Percentiles rank a stretch among this genome's conserved stretches.
phyloP scores from a whole-genome alignment of 2,888 invertebrate genomes.

The Chrysopilus asiliformis region DNA sequence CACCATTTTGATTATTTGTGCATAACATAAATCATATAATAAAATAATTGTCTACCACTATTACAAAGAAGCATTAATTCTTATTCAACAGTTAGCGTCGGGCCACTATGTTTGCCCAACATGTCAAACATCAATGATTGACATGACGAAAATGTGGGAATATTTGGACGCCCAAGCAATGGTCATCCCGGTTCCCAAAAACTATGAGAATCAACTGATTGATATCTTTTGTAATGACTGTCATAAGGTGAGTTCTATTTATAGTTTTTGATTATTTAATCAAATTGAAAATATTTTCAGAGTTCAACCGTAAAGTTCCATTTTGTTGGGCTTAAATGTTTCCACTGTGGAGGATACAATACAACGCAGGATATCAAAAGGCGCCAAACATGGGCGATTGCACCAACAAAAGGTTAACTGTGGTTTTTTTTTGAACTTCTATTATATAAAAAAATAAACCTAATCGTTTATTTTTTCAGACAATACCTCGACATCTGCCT shows the following conservation, averaged over 20 bases:
- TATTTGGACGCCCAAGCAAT: slow-evolving; percentile 71
- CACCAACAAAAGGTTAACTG: background rate
- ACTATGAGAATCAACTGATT: slow-evolving; percentile 65
- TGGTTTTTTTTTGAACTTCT: background rate
- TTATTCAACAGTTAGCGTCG: slow-evolving; percentile 31
- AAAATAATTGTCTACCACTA: too few relatives aligned
- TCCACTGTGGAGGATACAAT: slow-evolving; percentile 80
- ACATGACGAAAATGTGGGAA: slow-evolving; percentile 74
- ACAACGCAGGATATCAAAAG: slow-evolving; percentile 55
- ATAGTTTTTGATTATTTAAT: background rate
- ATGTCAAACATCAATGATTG: slow-evolving; percentile 75
- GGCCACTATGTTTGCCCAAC: slow-evolving; percentile 83
- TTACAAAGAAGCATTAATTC: too few relatives aligned
- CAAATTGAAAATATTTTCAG: slow-evolving; percentile 37
- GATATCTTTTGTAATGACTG: slow-evolving; percentile 85
- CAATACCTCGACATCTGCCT: slow-evolving; percentile 27
- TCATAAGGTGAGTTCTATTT: slow-evolving; percentile 64
- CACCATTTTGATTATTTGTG: too few relatives aligned
- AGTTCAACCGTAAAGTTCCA: slow-evolving; percentile 72
- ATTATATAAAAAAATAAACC: background rate
- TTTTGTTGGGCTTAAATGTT: slow-evolving; percentile 76
- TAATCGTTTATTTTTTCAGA: slow-evolving; percentile 17
- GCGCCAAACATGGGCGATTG: slow-evolving; percentile 26
- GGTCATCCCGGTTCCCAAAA: slow-evolving; percentile 70
- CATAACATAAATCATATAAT: too few relatives aligned